Conservation (phyloP, 2,888 invertebrate species). For the Leistus spinibarbis region DNA sequence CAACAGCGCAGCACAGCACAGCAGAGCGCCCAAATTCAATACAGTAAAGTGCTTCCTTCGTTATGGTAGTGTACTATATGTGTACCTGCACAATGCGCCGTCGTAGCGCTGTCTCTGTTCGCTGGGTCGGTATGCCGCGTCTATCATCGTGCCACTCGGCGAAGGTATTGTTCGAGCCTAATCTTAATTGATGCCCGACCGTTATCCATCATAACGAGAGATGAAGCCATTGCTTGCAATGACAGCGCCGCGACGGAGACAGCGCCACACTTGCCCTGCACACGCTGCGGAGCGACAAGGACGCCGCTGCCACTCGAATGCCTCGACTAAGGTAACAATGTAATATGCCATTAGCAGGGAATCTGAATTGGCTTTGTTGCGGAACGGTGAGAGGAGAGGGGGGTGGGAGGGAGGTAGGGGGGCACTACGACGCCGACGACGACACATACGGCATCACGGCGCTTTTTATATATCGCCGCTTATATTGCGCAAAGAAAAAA, state of each 20-base stretch:
- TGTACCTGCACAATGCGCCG: slow-evolving; percentile 2
- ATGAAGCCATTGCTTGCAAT: slow-evolving; percentile 52
- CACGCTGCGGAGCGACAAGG: slow-evolving; percentile 34
- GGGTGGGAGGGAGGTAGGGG: not conserved
- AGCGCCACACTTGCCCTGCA: not conserved
- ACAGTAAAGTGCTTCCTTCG: slow-evolving; percentile 56
- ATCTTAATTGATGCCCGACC: slow-evolving; percentile 59
- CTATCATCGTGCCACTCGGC: slow-evolving; percentile 45
- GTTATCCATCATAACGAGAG: slow-evolving; percentile 58
- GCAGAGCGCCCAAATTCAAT: slow-evolving; percentile 54
- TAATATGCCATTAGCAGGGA: slow-evolving; percentile 60
- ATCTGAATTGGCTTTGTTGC: slow-evolving; percentile 60
- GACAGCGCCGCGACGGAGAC: slow-evolving; percentile 47
- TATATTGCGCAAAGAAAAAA: slow-evolving; percentile 11
- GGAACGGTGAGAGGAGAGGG: slow-evolving; percentile 47
- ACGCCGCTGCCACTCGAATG: slow-evolving; percentile 30
- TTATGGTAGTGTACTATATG: not conserved
- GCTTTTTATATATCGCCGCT: slow-evolving; percentile 21
- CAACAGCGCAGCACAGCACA: slow-evolving; percentile 49
- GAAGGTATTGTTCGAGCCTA: slow-evolving; percentile 57
- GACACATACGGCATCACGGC: not conserved
- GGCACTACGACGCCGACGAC: slow-evolving; percentile 12
- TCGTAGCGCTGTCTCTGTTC: not conserved
- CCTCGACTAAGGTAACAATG: slow-evolving; percentile 56
- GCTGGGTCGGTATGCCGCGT: not conserved